Conservation (phyloP, 1,140 invertebrate genomes). For the Octopus sinensis region DNA sequence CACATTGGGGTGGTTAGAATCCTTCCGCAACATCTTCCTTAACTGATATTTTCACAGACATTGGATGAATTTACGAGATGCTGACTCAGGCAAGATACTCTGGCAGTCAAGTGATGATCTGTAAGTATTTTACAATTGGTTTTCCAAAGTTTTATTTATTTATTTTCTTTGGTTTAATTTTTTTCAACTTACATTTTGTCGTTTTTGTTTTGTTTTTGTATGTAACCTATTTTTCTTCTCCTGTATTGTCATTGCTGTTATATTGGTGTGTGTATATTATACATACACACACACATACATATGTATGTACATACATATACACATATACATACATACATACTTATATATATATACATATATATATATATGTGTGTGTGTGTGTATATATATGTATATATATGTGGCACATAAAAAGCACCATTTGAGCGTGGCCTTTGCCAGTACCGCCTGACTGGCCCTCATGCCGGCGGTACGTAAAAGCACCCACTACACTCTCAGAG, state of each 20-base stretch:
- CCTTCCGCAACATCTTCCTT: constrained; percentile 16
- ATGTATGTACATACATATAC: no score
- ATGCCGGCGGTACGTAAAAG: no score
- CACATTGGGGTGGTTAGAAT: background rate
- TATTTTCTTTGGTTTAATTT: no score
- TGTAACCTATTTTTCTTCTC: no score
- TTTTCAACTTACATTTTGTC: no score
- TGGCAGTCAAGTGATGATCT: constrained; percentile 98
- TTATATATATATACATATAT: background rate
- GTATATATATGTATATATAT: constrained; percentile 8
- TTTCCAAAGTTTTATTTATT: background rate
- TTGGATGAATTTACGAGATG: constrained; percentile 97
- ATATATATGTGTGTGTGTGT: background rate
- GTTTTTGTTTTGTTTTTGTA: no score
- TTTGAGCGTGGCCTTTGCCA: no score
- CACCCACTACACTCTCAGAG: no score
- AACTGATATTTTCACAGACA: constrained; percentile 67
- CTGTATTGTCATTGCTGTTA: no score
- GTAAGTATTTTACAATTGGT: constrained; percentile 62
- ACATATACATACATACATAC: background rate
- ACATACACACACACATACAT: no score
- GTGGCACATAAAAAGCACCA: background rate
- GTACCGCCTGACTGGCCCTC: no score
- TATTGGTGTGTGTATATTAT: no score
- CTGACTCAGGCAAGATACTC: constrained; percentile 89